Evolutionary conservation across 2,888 invertebrate species (phyloP), one percentile per base, ranked within the genome.

Genomic region (Phanerotoma sp.): DNA sequence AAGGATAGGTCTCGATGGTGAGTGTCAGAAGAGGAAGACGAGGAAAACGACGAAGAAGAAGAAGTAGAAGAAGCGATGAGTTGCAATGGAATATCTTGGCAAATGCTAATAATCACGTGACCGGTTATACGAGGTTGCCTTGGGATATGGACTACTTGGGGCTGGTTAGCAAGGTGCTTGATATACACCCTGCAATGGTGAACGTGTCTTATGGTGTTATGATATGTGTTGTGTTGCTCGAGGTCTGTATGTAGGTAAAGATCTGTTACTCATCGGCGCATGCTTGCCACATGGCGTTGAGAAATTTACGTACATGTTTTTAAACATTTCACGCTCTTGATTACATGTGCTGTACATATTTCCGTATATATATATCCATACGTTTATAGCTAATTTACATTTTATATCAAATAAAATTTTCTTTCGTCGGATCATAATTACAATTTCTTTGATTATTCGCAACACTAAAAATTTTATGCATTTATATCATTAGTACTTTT

Each of bases 41-140:
- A 41, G 30, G 13, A 37, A 28, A 40, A n/a, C n/a, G n/a, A n/a
- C n/a, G n/a, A n/a, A n/a, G n/a, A n/a, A n/a, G n/a, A n/a, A n/a
- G n/a, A n/a, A n/a, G n/a, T n/a, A n/a, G n/a, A n/a, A n/a, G 25
- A 25, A 25, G 25, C 45, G 50, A 61, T 56, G 22, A 51, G 50
- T 47, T 44, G 54, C 56, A 44, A 51, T 54, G 45, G 38, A 49
- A 32, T 18, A 21, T 51, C 18, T n/a, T 21, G 49, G 55, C 50
- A 59, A 61, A 61, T 57, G 57, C 45, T 57, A 57, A 61, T 61
- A 54, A 59, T 57, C 61, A 59, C 57, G 53, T 61, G 61, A 59
- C 54, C 47, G 20, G 49, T 37, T 49, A 54, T 51, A 55, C 53
- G 52, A 15, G 30, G 28, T 10, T 21, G 21, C 37, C 21, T 9